These are phyloP conservation scores for Tromatobia lineatoria DNA, from an alignment of 2,888 invertebrate genomes.

Conservation along the genomic window DNA sequence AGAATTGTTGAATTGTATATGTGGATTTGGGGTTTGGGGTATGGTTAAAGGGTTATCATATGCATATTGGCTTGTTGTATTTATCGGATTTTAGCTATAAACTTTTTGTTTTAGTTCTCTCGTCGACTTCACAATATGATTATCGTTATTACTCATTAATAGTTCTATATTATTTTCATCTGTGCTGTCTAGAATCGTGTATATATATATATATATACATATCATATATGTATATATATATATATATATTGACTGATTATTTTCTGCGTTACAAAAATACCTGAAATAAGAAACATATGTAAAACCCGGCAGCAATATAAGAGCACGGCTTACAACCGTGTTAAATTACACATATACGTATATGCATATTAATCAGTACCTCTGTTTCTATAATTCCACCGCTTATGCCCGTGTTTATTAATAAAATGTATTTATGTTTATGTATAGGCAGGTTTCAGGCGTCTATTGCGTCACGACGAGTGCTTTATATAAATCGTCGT, in stretches of 20 bases:
- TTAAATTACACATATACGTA: constrained; percentile 23
- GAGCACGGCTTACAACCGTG: background rate
- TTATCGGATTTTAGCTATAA: constrained; percentile 55
- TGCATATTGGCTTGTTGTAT: constrained; percentile 29
- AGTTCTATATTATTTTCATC: constrained; percentile 53
- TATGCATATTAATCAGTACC: constrained; percentile 15
- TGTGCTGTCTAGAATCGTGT: constrained; percentile 51
- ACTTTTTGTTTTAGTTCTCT: constrained; percentile 77
- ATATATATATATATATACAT: constrained; percentile 32
- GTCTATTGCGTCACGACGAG: constrained; percentile 70
- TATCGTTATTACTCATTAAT: constrained; percentile 38
- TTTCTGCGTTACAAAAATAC: constrained; percentile 70
- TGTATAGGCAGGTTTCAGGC: constrained; percentile 72
- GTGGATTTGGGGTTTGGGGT: background rate
- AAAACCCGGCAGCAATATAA: constrained; percentile 64
- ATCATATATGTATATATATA: constrained; percentile 32
- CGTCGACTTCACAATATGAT: constrained; percentile 43
- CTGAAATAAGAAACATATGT: constrained; percentile 53
- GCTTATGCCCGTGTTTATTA: constrained; percentile 60
- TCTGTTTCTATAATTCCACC: constrained; percentile 55
- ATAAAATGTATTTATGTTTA: constrained; percentile 61
- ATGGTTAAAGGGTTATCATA: constrained; percentile 31
- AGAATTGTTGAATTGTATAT: constrained; percentile 35
- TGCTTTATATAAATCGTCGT: constrained; percentile 39
- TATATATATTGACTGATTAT: constrained; percentile 52